A percentile compares a stretch with the other conserved stretches of the same genome.
phyloP scores from a whole-genome alignment of 2,888 invertebrate species.

The Heteropelma amictum region DNA sequence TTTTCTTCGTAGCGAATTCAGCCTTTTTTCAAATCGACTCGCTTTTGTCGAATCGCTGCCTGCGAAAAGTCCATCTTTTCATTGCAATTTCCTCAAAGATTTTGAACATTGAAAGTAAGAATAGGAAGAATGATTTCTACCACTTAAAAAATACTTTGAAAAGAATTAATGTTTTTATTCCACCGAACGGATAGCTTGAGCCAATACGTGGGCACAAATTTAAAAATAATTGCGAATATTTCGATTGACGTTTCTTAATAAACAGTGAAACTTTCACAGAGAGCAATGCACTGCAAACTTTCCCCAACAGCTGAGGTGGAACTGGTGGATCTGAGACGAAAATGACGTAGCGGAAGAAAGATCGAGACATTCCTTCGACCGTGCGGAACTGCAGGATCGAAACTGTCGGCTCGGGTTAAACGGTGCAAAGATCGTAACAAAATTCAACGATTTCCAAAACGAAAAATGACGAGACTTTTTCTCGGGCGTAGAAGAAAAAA shows the following conservation, averaged over 20 bases:
- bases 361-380: conserved; percentile 31
- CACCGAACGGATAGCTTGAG: too few relatives aligned
- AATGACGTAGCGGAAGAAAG: conserved; percentile 72
- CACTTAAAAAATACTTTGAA: too few relatives aligned
- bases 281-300: conserved; percentile 85
- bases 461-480: not conserved
- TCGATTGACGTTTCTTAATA: not conserved
- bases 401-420: not conserved
- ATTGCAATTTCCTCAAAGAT: too few relatives aligned
- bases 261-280: conserved; percentile 77
- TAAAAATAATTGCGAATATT: not conserved
- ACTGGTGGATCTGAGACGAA: conserved; percentile 86
- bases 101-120: too few relatives aligned
- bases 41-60: too few relatives aligned
- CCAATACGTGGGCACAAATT: too few relatives aligned
- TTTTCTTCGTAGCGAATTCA: too few relatives aligned
- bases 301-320: conserved; percentile 83
- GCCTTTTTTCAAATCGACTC: too few relatives aligned
- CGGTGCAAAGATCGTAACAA: not conserved
- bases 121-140: too few relatives aligned
- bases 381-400: too few relatives aligned
- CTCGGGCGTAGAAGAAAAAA: not conserved
- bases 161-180: too few relatives aligned
- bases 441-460: not conserved
- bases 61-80: too few relatives aligned